A percentile compares a stretch with the other conserved stretches of the same genome.
Conservation (phyloP, 2,113 vertebrate species). For the Neolamprologus tretocephalus region DNA sequence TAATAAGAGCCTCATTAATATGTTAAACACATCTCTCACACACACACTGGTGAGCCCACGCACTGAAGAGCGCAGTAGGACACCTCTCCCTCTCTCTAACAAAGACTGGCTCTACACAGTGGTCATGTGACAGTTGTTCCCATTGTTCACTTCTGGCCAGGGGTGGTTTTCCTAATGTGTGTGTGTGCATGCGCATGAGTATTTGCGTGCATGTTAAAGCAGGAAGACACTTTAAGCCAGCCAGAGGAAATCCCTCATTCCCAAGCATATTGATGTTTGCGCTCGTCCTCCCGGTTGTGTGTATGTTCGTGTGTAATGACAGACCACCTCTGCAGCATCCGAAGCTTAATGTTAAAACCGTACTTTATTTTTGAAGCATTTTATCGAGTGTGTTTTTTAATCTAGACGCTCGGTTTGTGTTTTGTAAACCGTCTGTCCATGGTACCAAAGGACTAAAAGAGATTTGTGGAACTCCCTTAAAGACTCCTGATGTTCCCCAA, state of each 20-base stretch:
- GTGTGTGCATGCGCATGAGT: background rate
- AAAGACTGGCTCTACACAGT: constrained; percentile 52
- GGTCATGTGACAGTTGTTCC: constrained; percentile 68
- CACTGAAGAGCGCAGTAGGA: constrained; percentile 47
- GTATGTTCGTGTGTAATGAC: background rate
- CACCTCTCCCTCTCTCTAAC: constrained; percentile 40
- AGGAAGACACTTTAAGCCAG: constrained; percentile 45
- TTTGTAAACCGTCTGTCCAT: background rate
- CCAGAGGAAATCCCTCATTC: constrained; percentile 51
- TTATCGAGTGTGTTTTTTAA: background rate
- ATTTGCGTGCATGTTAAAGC: background rate
- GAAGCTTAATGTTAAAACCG: background rate
- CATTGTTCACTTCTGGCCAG: constrained; percentile 62
- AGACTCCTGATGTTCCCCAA: background rate
- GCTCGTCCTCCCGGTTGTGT: constrained; percentile 8
- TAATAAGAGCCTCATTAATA: constrained; percentile 57
- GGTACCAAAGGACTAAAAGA: background rate
- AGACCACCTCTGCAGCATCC: background rate
- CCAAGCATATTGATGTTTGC: constrained; percentile 21
- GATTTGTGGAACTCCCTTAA: background rate
- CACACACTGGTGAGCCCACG: constrained; percentile 17
- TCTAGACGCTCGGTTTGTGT: background rate
- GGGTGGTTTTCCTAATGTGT: constrained; percentile 56
- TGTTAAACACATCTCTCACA: constrained; percentile 38
- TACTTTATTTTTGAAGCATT: background rate